phyloP scores from a whole-genome alignment of 23 tunicate species.

The Trididemnum miniatum region DNA sequence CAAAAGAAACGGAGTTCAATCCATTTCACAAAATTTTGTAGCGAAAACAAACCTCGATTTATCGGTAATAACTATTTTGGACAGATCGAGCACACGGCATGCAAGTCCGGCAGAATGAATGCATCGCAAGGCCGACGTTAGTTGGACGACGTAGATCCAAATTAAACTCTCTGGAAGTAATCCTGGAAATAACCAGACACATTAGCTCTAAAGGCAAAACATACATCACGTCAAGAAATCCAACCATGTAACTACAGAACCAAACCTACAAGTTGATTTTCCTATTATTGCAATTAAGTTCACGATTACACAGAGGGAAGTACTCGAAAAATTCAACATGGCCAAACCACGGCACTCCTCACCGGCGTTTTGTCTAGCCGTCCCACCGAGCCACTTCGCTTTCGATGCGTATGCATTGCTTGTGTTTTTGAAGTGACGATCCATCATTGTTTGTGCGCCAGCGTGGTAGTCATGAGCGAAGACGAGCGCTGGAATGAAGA shows the following conservation, averaged over 20 bases:
- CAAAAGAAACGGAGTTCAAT: neutral
- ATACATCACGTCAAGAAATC: no score
- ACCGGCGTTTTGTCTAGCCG: slow-evolving; percentile 64
- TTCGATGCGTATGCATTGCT: slow-evolving; percentile 79
- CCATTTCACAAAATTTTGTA: neutral
- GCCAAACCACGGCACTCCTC: no score
- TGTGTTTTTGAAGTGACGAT: slow-evolving; percentile 82
- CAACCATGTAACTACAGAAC: no score
- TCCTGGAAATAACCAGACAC: slow-evolving; percentile 36
- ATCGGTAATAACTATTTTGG: slow-evolving; percentile 84
- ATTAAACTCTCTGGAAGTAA: slow-evolving; percentile 85
- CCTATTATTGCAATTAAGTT: no score
- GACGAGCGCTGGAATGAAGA: slow-evolving; percentile 85
- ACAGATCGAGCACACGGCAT: slow-evolving; percentile 82
- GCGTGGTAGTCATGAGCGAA: slow-evolving; percentile 96
- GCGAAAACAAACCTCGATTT: slow-evolving; percentile 60
- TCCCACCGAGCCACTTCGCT: slow-evolving; percentile 85
- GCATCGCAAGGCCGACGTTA: slow-evolving; percentile 85
- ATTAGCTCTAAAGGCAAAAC: neutral
- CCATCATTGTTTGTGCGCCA: slow-evolving; percentile 90
- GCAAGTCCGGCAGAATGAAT: slow-evolving; percentile 88
- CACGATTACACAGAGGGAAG: no score
- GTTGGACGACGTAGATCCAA: slow-evolving; percentile 95
- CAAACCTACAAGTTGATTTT: no score
- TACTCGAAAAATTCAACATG: no score